Conservation (phyloP, 2,797 vertebrate genomes). For the Xiphophorus birchmanni region DNA sequence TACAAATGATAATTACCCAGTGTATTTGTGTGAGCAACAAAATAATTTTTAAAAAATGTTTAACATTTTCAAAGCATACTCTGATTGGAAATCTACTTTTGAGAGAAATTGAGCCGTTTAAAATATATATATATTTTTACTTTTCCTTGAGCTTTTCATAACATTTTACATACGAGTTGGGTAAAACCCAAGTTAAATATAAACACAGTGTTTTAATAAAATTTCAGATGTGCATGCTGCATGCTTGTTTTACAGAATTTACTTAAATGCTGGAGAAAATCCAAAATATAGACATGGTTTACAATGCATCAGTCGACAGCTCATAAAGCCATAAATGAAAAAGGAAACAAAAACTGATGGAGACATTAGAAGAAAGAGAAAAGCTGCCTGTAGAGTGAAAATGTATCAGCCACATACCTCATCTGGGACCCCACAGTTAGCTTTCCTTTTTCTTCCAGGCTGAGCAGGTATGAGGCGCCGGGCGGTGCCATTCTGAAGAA, state of each 20-base stretch:
- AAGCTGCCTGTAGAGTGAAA: not conserved
- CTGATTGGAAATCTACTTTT: not conserved
- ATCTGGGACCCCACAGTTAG: conserved; percentile 86
- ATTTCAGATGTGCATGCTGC: not conserved
- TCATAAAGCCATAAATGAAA: not conserved
- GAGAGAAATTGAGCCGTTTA: not conserved
- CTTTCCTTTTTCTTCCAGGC: conserved; percentile 90
- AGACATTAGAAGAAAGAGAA: not conserved
- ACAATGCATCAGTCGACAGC: not conserved
- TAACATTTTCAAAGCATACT: not conserved
- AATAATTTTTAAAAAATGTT: too few species aligned
- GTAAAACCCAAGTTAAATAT: not conserved
- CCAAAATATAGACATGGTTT: not conserved
- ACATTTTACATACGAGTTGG: not conserved
- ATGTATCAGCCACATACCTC: conserved; percentile 78
- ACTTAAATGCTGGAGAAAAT: not conserved
- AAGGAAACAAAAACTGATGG: not conserved
- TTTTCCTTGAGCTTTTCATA: not conserved
- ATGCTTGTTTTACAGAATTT: not conserved
- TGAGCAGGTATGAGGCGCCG: conserved; percentile 86
- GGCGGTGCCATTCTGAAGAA: conserved; percentile 85
- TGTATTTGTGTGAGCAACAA: too few species aligned
- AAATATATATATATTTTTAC: too few species aligned
- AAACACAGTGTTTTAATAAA: not conserved
- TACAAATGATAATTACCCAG: too few species aligned